Percentiles rank a stretch among this genome's conserved stretches.
Evolutionary conservation across 2,888 invertebrate genomes (phyloP).

Genomic region (Drosophila flavopinicola): DNA sequence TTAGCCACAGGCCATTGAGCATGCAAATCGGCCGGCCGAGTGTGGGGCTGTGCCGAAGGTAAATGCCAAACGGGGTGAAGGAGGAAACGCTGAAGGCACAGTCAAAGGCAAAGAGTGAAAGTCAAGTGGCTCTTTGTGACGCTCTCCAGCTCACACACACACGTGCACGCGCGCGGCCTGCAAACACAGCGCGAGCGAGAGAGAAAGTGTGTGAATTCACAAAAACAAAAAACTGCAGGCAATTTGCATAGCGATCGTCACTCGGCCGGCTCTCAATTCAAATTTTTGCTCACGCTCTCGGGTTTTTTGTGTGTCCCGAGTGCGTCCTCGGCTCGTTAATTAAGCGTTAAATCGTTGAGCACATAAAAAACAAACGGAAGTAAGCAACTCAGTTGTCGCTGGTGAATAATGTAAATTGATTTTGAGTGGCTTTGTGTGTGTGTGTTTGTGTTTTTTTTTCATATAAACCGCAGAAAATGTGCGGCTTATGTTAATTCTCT

Average conservation of each 20-base stretch:
- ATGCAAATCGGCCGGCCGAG: constrained; percentile 41
- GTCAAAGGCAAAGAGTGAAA: constrained; percentile 58
- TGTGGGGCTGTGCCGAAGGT: constrained; percentile 15
- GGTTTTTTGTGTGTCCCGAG: constrained; percentile 32
- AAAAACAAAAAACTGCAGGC: constrained; percentile 32
- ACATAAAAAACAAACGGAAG: constrained; percentile 31
- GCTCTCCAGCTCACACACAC: constrained; percentile 37
- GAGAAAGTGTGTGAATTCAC: constrained; percentile 12
- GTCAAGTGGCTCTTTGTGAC: constrained; percentile 71
- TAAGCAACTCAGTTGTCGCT: constrained; percentile 33
- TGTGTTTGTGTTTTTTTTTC: constrained; percentile 22
- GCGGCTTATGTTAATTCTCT: constrained; percentile 68
- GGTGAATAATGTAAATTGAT: constrained; percentile 63
- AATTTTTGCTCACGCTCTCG: constrained; percentile 18
- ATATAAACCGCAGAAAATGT: constrained; percentile 67
- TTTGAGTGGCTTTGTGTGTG: constrained; percentile 62
- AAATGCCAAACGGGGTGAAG: constrained; percentile 8
- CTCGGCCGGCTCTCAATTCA: constrained; percentile 4
- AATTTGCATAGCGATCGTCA: constrained; percentile 72
- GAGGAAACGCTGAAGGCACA: constrained; percentile 20
- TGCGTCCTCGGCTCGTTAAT: constrained; percentile 55
- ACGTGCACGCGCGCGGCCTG: background rate
- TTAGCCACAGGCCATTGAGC: constrained; percentile 70
- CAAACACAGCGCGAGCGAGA: constrained; percentile 7
- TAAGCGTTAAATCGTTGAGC: constrained; percentile 74